Evolutionary conservation across 2,888 invertebrate genomes (phyloP).

Genomic region (Zonitis immaculata): DNA sequence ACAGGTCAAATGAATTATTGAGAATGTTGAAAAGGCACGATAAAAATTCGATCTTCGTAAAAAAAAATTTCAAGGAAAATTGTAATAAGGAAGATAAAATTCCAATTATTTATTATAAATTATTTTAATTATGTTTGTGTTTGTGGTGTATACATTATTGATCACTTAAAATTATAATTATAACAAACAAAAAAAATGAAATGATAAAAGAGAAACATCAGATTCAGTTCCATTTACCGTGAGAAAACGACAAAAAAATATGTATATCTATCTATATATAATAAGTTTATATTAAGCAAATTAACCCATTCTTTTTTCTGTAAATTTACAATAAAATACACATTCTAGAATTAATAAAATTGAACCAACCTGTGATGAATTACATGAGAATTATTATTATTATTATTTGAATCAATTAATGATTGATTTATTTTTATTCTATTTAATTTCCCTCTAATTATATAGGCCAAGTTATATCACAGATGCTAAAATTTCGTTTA

Average conservation of each 20-base stretch:
- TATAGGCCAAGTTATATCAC: conserved; percentile 35
- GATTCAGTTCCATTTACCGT: neutral
- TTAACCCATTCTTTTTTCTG: neutral
- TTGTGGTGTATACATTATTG: neutral
- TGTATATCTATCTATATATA: too few relatives aligned
- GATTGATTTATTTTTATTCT: neutral
- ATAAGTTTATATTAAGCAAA: neutral
- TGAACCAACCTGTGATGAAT: neutral
- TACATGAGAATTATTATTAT: neutral
- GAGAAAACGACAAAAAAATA: neutral
- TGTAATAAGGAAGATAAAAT: too few relatives aligned
- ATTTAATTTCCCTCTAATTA: neutral
- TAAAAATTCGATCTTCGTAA: too few relatives aligned
- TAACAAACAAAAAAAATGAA: neutral
- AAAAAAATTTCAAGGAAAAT: too few relatives aligned
- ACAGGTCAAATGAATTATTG: too few relatives aligned
- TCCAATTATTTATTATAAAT: neutral
- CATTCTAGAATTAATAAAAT: neutral
- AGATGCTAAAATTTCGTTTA: conserved; percentile 27
- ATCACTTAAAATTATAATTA: neutral
- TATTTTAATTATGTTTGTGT: neutral
- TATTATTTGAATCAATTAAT: neutral
- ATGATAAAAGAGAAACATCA: neutral
- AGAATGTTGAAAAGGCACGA: too few relatives aligned
- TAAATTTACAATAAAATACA: neutral